Evolutionary conservation across 1,140 invertebrate genomes (phyloP), one percentile per base, ranked within the genome.

Genomic region (Saxidomus purpurata): DNA sequence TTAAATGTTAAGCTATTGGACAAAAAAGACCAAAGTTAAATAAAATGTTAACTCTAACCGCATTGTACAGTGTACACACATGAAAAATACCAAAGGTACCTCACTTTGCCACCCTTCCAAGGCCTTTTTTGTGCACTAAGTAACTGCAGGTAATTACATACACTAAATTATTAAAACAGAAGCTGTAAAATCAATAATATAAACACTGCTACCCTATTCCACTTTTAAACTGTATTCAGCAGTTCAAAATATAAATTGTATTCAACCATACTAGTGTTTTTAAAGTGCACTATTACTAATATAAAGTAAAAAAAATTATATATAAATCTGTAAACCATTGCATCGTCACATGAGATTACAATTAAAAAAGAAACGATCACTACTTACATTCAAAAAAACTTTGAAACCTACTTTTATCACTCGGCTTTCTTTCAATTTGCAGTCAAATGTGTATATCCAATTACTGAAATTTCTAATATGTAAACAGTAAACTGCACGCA

Each of bases 281-380:
- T 67, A 31, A 67, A 67, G 63, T 67, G 63, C 63, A 67, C 15
- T 67, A 67, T 59, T 59, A 31, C 3, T 77, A 77, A 77, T 49
- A 77, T 52, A 77, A 77, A 77, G 43, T 77, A 67, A 67, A 67
- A 67, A 67, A 67, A 67, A 31, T 31, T 9, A 31, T 15, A 67
- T 67, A 31, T 67, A 77, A 77, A 74, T 74, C n/a, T 74, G 69
- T 69, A 84, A 84, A 84, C 31, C 63, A 84, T 84, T 84, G 82
- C 82, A 84, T 69, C 82, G 19, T 47, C 36, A 19, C 19, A 28
- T 84, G 82, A 84, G 82, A 84, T 84, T 84, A 84, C 82, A 84
- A 40, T 25, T 43, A 55, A 71, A 84, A 71, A 84, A 47, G n/a
- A 40, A 34, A n/a, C 19, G 4, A 59, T 59, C 52, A 59, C n/a